These are phyloP conservation scores for Ursus arctos DNA, from an alignment of 2,113 vertebrate genomes.

Conservation along the genomic window DNA sequence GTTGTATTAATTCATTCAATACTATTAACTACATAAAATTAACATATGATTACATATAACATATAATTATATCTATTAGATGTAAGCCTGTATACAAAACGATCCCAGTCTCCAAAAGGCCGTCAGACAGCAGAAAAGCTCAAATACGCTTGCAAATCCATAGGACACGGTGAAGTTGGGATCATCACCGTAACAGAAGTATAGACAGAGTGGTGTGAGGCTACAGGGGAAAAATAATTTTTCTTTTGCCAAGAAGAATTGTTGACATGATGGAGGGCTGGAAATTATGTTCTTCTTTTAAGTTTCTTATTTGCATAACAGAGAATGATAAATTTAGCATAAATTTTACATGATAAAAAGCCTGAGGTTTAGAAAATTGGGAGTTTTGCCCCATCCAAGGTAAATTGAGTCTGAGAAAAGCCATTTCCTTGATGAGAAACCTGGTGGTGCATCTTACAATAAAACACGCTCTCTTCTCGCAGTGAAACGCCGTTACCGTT, in stretches of 20 bases:
- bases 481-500: not conserved
- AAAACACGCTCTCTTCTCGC: constrained; percentile 22
- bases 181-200: not conserved
- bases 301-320: not conserved
- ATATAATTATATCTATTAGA: not conserved
- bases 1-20: not conserved
- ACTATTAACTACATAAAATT: not conserved
- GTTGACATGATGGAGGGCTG: not conserved
- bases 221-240: not conserved
- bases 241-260: not conserved
- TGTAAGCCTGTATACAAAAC: not conserved
- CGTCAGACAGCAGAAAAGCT: not conserved
- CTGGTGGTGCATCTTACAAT: not conserved
- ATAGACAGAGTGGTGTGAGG: not conserved
- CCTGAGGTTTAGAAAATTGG: not conserved
- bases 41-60: not conserved
- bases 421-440: constrained; percentile 43
- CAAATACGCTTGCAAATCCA: not conserved
- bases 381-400: not conserved
- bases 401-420: constrained; percentile 61
- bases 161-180: accelerated
- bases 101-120: not conserved
- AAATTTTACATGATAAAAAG: not conserved
- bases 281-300: not conserved
- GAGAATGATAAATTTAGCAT: not conserved